A percentile compares a stretch with the other conserved stretches of the same genome.
Conservation (phyloP, 2,113 vertebrate genomes). For the Equus quagga region DNA sequence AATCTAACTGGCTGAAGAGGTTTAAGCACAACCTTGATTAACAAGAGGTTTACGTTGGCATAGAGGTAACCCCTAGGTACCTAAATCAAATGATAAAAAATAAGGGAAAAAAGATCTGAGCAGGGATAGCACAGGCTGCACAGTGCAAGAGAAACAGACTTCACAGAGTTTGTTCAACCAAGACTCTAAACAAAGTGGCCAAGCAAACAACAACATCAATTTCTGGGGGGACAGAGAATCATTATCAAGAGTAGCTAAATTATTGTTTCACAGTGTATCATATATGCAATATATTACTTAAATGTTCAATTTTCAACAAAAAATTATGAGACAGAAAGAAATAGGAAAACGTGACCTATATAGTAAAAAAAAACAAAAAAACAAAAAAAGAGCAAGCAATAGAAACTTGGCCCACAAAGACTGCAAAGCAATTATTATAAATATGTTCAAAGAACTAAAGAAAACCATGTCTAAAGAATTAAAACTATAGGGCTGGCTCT, state of each 20-base stretch:
- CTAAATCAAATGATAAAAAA: constrained; percentile 9
- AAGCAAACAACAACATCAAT: neutral
- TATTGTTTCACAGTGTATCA: neutral
- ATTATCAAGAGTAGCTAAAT: neutral
- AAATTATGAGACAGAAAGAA: constrained; percentile 12
- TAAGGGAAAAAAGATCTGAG: neutral
- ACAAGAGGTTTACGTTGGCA: neutral
- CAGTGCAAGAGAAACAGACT: neutral
- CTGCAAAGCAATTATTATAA: constrained; percentile 9
- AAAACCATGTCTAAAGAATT: neutral
- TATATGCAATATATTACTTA: neutral
- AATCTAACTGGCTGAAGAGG: neutral
- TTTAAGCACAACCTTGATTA: neutral
- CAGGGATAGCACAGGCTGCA: constrained; percentile 1
- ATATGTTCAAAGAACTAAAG: constrained; percentile 10
- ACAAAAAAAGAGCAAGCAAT: neutral
- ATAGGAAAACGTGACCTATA: neutral
- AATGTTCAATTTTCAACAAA: neutral
- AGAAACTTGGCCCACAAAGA: neutral
- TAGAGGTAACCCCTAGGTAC: neutral
- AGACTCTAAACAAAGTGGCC: neutral
- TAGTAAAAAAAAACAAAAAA: neutral
- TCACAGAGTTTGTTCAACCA: neutral
- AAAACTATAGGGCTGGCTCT: neutral
- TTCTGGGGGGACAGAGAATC: neutral